Evolutionary conservation across 2,888 invertebrate genomes (phyloP).

Genomic region (Salpingus planirostris): DNA sequence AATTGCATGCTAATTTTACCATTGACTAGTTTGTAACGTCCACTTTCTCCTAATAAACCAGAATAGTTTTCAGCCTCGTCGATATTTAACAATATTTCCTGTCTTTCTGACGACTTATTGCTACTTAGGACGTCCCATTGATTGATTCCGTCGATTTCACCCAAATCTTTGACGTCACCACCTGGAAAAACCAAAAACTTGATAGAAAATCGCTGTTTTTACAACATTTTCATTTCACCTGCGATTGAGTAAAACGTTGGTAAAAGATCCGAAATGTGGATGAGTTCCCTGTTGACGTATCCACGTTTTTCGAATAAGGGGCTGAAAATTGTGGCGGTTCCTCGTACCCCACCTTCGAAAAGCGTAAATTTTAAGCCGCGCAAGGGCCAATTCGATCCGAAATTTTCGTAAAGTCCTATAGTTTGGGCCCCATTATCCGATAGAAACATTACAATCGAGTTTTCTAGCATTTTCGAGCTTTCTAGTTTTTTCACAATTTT

Average conservation of each 20-base stretch:
- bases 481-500: constrained; percentile 61
- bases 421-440: constrained; percentile 86
- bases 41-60: constrained; percentile 31
- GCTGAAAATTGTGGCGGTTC: constrained; percentile 68
- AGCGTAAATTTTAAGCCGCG: constrained; percentile 72
- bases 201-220: too few relatives aligned
- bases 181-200: constrained; percentile 37
- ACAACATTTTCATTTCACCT: too few relatives aligned
- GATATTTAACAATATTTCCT: constrained; percentile 32
- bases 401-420: constrained; percentile 58
- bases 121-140: constrained; percentile 33
- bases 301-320: constrained; percentile 46
- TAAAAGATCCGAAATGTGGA: constrained; percentile 78
- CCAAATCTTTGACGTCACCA: constrained; percentile 26
- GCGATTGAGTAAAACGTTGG: constrained; percentile 53
- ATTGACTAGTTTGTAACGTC: constrained; percentile 33
- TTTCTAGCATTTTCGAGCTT: constrained; percentile 58
- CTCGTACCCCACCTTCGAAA: constrained; percentile 80
- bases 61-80: constrained; percentile 33
- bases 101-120: constrained; percentile 15
- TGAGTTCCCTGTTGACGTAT: constrained; percentile 53
- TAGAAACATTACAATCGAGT: constrained; percentile 76
- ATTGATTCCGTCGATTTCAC: constrained; percentile 35
- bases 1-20: too few relatives aligned
- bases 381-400: constrained; percentile 72